Evolutionary conservation across 2,888 invertebrate genomes (phyloP), one percentile per base, ranked within the genome.

Genomic region (Sphaeridia pumilis): DNA sequence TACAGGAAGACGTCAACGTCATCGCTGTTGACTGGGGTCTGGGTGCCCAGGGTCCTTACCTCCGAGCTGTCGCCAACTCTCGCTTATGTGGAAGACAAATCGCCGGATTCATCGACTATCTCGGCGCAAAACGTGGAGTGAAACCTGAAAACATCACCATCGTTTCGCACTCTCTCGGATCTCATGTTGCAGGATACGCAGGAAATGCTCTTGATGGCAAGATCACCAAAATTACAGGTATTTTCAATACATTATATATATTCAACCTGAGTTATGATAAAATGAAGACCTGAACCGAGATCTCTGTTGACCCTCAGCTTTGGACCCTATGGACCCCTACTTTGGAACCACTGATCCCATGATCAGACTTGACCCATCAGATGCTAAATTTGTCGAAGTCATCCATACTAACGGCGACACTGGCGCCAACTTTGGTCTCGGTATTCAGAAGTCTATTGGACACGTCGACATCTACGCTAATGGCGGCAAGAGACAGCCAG

Each of bases 271-370:
- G 14, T 31, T 10, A 31, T 31, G 14, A 31, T 31, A n/a, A n/a
- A 53, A 42, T 55, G 54, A 4, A 58, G 58, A 46, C 57, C 54
- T n/a, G 55, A 52, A 20, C 31, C 65, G 36, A 59, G 54, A 2
- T 22, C 52, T 14, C 49, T 56, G 10, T 14, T 31, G 12, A 5
- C 17, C 17, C 5, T 7, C 67, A 72, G 81, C 79, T 38, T 67
- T 81, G 55, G 81, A 81, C 62, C 80, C 81, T 7, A 79, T 80
- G 0, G 78, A 79, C 52, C 80, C 79, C 0, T 80, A 79, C 60
- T 81, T 80, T 66, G 71, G 71, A 17, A 69, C 68, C 2, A 66
- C 66, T 47, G 67, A 69, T 49, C 58, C 66, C 10, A 68, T 70
- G 0, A 74, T 79, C 57, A 72, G 76, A 10, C 65, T 81, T 55